phyloP scores from a whole-genome alignment of 53 echinoderm and acorn worm genomes.

The Stichopus horrens region DNA sequence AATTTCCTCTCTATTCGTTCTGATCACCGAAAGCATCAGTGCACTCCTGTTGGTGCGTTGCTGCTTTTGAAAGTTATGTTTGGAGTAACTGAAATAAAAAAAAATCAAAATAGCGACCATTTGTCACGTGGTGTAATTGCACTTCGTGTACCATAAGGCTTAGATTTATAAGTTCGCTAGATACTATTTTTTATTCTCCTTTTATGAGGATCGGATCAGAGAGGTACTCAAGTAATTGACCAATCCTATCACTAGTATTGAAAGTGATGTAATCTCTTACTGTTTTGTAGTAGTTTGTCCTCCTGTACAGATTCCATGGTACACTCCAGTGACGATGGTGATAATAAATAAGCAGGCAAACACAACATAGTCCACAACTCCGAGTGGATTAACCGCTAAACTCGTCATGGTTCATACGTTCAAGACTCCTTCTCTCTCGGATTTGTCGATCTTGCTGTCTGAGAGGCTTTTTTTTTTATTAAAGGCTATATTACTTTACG shows the following conservation, averaged over 20 bases:
- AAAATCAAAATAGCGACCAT: no score
- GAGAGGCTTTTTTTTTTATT: no score
- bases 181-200: neutral
- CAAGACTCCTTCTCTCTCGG: no score
- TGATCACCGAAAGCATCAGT: no score
- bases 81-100: no score
- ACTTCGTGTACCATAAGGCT: neutral
- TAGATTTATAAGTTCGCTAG: neutral
- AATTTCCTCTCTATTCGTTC: no score
- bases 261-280: constrained; percentile 7
- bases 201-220: neutral
- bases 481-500: no score
- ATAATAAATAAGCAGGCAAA: neutral
- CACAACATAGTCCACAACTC: constrained; percentile 8
- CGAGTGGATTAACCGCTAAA: neutral
- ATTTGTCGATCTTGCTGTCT: no score
- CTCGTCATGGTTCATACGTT: neutral
- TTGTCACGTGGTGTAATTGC: no score
- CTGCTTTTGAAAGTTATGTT: no score
- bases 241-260: neutral
- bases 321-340: constrained; percentile 15
- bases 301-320: constrained; percentile 29
- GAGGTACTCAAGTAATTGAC: no score
- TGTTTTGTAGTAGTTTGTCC: constrained; percentile 26
- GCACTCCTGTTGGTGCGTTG: no score